Base-by-base conservation (phyloP, 2,888 invertebrate species). In the Schizotus pectinicornis region DNA sequence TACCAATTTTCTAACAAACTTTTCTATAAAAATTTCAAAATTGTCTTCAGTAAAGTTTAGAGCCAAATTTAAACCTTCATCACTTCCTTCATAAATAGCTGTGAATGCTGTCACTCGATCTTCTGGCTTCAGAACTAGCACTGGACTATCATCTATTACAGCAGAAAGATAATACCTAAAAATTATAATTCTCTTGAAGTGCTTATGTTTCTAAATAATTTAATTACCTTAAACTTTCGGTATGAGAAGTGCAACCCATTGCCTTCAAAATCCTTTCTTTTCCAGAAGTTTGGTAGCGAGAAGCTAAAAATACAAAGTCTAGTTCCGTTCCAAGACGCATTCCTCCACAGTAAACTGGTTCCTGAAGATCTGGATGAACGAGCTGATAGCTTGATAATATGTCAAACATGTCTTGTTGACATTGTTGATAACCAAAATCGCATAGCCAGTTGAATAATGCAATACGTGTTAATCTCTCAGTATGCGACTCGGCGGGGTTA, bases 281-380 rank as follows among this genome's bases (percentile, higher is more conserved):
- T 7, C 7, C n/a, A 1, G 11, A 38, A 6, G 8, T 32, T 7
- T 38, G 39, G 12, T 85, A 83, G 0, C 80, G 61, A 2, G 50
- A 43, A 82, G 87, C 89, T 12, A 90, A 77, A 65, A 80, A 83
- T 1, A 85, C 69, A 83, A 89, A 93, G 58, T 90, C 87, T 0
- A 73, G 73, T n/a, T 73, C 68, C 0, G 78, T 80, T 0, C 90
- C 91, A 12, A 83, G 74, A 9, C 85, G 84, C 7, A 94, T 81
- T 1, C 84, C 91, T 22, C 84, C 85, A 73, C 93, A 93, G 78
- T 91, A 91, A 0, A 92, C 88, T 53, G 85, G 84, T 14, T 83
- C 78, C 45, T 89, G 86, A 48, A 86, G 82, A 69, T 92, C 88
- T 6, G 83, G 83, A n/a, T 85, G 81, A 49, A 87, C 81, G 11